phyloP scores from a whole-genome alignment of 2,888 invertebrate species.

The Cremastobaeus sp. region DNA sequence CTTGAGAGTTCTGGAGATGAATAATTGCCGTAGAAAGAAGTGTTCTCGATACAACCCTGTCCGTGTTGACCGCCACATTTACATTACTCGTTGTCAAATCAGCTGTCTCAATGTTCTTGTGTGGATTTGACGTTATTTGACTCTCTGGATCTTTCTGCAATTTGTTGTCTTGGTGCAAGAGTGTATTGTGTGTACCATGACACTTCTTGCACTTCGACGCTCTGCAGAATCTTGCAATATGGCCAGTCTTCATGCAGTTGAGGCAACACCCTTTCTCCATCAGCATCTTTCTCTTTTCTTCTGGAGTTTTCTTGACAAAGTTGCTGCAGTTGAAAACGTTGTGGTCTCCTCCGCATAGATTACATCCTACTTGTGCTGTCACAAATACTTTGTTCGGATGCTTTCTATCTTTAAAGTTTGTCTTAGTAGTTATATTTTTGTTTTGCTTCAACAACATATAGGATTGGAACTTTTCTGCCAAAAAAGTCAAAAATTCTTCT shows the following conservation, averaged over 20 bases:
- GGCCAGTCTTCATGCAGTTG: conserved; percentile 3
- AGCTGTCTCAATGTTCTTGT: no score
- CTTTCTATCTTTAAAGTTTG: neutral
- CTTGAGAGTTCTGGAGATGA: neutral
- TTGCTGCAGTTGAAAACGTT: neutral
- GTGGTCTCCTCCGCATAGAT: neutral
- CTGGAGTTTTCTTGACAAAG: neutral
- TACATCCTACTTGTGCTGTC: neutral
- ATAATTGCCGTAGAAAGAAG: conserved; percentile 4
- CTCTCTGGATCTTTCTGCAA: neutral
- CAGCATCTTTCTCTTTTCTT: neutral
- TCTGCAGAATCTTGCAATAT: neutral
- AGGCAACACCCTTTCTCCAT: neutral
- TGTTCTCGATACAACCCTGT: neutral
- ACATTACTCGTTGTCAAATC: no score
- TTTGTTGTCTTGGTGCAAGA: neutral
- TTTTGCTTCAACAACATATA: neutral
- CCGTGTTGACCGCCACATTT: no score
- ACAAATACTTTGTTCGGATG: neutral
- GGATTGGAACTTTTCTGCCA: neutral
- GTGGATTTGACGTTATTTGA: no score
- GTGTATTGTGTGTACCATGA: neutral
- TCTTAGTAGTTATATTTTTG: neutral
- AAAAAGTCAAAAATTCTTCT: neutral
- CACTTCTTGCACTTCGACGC: neutral